Percentiles rank a stretch among this genome's conserved stretches.
Evolutionary conservation across 2,113 vertebrate genomes (phyloP).

Genomic region (Phasianus colchicus): DNA sequence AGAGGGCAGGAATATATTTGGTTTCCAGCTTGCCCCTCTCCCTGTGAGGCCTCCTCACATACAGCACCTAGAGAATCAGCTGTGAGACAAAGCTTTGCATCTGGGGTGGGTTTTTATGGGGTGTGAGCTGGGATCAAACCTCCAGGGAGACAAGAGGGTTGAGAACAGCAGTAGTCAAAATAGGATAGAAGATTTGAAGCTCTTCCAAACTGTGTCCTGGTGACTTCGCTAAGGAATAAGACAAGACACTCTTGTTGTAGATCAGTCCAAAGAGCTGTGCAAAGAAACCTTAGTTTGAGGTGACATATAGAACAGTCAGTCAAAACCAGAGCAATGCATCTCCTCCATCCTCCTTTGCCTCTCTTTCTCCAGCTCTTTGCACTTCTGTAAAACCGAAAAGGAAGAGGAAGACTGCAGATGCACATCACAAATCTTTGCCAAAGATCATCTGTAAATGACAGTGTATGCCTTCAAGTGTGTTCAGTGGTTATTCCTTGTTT

Average conservation of each 20-base stretch:
- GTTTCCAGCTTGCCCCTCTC: not conserved
- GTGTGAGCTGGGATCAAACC: not conserved
- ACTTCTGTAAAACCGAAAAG: not conserved
- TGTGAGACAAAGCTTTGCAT: not conserved
- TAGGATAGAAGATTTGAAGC: not conserved
- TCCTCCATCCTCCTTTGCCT: not conserved
- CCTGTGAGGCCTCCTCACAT: not conserved
- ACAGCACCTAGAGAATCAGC: not conserved
- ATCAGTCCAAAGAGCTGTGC: not conserved
- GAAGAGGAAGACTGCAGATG: not conserved
- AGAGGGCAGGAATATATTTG: not conserved
- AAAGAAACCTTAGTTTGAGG: not conserved
- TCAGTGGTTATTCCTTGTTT: not conserved
- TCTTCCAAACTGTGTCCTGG: not conserved
- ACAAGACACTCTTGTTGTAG: not conserved
- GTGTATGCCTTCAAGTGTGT: not conserved
- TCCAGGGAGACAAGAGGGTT: not conserved
- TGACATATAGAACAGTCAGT: not conserved
- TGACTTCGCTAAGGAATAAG: not conserved
- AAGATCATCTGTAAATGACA: not conserved
- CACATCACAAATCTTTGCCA: not conserved
- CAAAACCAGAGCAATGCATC: not conserved
- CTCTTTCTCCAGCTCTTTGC: not conserved
- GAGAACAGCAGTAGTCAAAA: not conserved
- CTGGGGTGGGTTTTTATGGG: not conserved